A percentile compares a stretch with the other conserved stretches of the same genome.
Evolutionary conservation across 2,113 vertebrate genomes (phyloP).

Genomic region (Sminthopsis crassicaudata): DNA sequence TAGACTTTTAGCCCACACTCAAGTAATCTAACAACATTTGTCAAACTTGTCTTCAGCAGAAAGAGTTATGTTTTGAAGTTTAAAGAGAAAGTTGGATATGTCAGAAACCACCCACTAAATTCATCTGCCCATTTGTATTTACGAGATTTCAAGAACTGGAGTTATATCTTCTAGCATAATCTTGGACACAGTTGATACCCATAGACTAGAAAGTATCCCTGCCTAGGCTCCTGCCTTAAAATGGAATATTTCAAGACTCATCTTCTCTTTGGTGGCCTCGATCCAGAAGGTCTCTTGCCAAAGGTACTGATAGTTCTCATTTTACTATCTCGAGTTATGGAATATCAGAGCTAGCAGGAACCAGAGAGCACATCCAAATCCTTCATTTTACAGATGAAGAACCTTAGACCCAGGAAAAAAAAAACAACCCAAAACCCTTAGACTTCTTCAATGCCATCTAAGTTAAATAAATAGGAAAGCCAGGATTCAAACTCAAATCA

Average conservation of each 20-base stretch:
- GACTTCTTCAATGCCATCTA: neutral
- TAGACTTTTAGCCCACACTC: neutral
- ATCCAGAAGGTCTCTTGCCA: neutral
- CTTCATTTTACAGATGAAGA: slow-evolving; percentile 15
- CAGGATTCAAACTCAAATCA: neutral
- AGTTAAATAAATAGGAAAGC: neutral
- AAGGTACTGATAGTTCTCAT: neutral
- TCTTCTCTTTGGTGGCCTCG: neutral
- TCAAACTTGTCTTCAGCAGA: neutral
- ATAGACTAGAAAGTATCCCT: neutral
- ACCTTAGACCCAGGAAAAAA: neutral
- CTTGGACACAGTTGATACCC: neutral
- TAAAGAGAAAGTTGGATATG: neutral
- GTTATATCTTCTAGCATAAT: neutral
- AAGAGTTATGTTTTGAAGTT: neutral
- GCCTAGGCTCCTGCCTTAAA: neutral
- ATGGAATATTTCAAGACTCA: neutral
- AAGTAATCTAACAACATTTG: neutral
- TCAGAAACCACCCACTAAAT: neutral
- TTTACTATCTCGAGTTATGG: neutral
- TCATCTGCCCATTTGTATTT: neutral
- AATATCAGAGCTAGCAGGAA: neutral
- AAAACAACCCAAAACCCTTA: neutral
- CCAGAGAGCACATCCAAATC: neutral
- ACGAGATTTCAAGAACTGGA: neutral